A percentile compares a stretch with the other conserved stretches of the same genome.
Conservation (phyloP, 2,113 vertebrate genomes). For the Oryzias woworae region DNA sequence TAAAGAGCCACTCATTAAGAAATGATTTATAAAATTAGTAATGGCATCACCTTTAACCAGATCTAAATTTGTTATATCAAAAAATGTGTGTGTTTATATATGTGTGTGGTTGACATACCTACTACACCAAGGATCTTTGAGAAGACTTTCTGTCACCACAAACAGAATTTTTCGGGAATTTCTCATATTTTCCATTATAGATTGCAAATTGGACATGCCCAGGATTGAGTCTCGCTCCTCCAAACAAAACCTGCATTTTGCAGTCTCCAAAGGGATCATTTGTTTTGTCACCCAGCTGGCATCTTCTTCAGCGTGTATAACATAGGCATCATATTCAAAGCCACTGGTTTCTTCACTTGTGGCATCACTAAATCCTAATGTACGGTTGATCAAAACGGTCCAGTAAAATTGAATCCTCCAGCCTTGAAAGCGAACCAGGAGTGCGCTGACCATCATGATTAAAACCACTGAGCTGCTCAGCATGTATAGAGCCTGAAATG, state of each 20-base stretch:
- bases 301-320: slow-evolving; percentile 84
- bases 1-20: too few species aligned
- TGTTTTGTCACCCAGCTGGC: slow-evolving; percentile 83
- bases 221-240: slow-evolving; percentile 86
- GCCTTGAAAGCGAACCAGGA: slow-evolving; percentile 85
- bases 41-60: too few species aligned
- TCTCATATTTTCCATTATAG: slow-evolving; percentile 84
- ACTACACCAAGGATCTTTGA: slow-evolving; percentile 87
- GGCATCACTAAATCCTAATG: slow-evolving; percentile 85
- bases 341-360: slow-evolving; percentile 62
- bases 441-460: slow-evolving; percentile 65
- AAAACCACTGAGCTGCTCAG: slow-evolving; percentile 70
- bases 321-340: slow-evolving; percentile 85
- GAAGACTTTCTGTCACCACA: slow-evolving; percentile 85
- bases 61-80: not conserved
- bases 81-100: not conserved
- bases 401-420: slow-evolving; percentile 94
- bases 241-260: slow-evolving; percentile 81
- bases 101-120: slow-evolving; percentile 74
- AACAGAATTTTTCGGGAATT: slow-evolving; percentile 90
- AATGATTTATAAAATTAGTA: too few species aligned
- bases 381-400: slow-evolving; percentile 84
- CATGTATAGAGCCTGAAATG: slow-evolving; percentile 84
- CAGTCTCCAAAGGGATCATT: slow-evolving; percentile 81
- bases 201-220: slow-evolving; percentile 80